Evolutionary conservation across 2,797 vertebrate species (phyloP), one percentile per base, ranked within the genome.

Genomic region (Galaxias olidus): DNA sequence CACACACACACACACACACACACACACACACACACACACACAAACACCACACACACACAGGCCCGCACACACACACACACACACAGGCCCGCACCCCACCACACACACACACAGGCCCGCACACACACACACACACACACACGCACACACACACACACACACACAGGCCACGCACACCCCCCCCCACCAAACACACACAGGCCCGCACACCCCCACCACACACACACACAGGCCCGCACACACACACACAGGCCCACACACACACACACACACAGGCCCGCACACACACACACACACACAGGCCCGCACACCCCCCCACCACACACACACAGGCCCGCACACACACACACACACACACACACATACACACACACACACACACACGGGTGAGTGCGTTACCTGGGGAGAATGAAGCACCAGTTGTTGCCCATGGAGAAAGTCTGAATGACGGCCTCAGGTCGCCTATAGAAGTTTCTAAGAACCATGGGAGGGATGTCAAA

Each of bases 381-480:
- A 50, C 13, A 58, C 17, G 50, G 19, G 9, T 42, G 13, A 44
- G 61, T 47, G 75, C 6, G 61, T 47, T 76, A 97, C 96, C 96
- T 98, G 85, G 95, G 96, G 74, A 98, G 93, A 77, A 98, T 77
- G 19, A 96, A 94, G 72, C 95, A 97, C 96, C 96, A 96, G 71
- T 90, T 83, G 83, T 78, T 88, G 77, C 90, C 74, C 59, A 89
- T 85, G 54, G 87, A 92, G 67, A 85, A 67, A 1, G 79, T 86
- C 45, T 91, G 75, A 52, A 97, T 90, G 67, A 93, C 66, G 52
- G 75, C 53, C 43, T 84, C 86, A 48, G 81, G 82, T 30, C 87
- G 87, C 40, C 59, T 79, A 50, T 86, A 76, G 90, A 97, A 95
- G 61, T 84, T 81, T 65, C 89, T 87, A 75, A 96, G 30, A 1